Base-by-base conservation (phyloP, 2,797 vertebrate species). In the Linurgus olivaceus region DNA sequence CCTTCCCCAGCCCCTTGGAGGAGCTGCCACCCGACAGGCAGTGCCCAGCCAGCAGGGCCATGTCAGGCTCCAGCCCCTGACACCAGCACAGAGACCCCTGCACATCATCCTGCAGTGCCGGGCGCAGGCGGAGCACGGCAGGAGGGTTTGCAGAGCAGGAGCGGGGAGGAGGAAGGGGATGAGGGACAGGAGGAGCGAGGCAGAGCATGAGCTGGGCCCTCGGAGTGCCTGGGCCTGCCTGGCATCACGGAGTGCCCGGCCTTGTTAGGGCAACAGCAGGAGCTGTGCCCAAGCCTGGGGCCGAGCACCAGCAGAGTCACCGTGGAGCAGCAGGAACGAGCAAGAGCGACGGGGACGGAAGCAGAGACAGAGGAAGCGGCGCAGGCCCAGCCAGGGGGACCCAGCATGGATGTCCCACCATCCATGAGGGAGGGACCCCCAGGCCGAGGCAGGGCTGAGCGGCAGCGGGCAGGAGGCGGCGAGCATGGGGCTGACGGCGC, bases 261-360 rank as follows among this genome's bases (percentile, higher is more conserved):
- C 31, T 51, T 1, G 1, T 2, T 9, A 10, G 0, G 2, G 57
- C 48, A 28, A 18, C 24, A 6, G 45, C 2, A 0, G 33, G 38
- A 66, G 61, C 79, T 4, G 4, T 52, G 73, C 25, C 50, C 33
- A 2, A 12, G 45, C 23, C 45, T 4, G 21, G 57, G 31, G 11
- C 57, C 0, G 1, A 50, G 80, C 77, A n/a, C 11, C 77, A 13
- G 40, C 66, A 33, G 45, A 18, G 28, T 45, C 59, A 7, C 63
- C 0, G 0, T 0, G 3, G 85, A 76, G 83, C 75, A 70, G 75
- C 72, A 38, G 82, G 62, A 73, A 44, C 0, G 17, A 90, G 94
- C 86, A 13, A 33, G 75, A 54, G 88, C 8, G 2, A 59, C 2
- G 3, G 52, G 86, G 57, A 79, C 0, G 0, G 75, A 35, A 70